Base-by-base conservation (phyloP, 2,113 vertebrate genomes). In the Pterocles gutturalis region DNA sequence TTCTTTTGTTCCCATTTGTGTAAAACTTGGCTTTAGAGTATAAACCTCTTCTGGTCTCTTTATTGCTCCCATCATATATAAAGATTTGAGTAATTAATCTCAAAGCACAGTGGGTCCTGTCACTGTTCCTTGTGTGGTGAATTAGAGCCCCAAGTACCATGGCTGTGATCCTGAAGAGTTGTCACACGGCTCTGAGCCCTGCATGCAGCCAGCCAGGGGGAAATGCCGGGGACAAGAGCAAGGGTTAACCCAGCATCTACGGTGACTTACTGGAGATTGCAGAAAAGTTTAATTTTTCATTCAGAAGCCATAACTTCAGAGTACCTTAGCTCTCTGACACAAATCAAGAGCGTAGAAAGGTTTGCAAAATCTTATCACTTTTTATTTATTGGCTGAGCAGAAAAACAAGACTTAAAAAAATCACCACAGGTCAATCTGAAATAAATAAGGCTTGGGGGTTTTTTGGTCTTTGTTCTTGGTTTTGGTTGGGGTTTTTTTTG, bases 141-240 rank as follows among this genome's bases (percentile, higher is more conserved):
- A 48, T 6, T 38, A 64, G 7, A 78, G 11, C 17, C 11, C 58
- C n/a, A 57, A 3, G 46, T 7, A 78, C 18, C 21, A 17, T 33
- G 24, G 21, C 36, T 41, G 34, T 33, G 79, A 91, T 21, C 22
- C 38, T 20, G 13, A 70, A 61, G 31, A 66, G 34, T 9, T 3
- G 2, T 28, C 69, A 54, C 58, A 43, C 18, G 24, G 33, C 25
- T 43, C 76, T 46, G 43, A 64, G 29, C 17, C 38, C 76, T 34
- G 28, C 28, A 48, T 3, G 3, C 28, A 61, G 21, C 17, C 43
- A 65, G 1, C 5, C 0, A 0, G 5, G 38, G 34, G 5, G 8
- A 91, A 91, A 78, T 7, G 17, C 18, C 24, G 43, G 46, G 31
- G 17, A 38, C 1, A 1, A 77, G 21, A 77, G 14, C 7, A 69